Conservation (phyloP, 1,140 invertebrate species). For the Aricia agestis region DNA sequence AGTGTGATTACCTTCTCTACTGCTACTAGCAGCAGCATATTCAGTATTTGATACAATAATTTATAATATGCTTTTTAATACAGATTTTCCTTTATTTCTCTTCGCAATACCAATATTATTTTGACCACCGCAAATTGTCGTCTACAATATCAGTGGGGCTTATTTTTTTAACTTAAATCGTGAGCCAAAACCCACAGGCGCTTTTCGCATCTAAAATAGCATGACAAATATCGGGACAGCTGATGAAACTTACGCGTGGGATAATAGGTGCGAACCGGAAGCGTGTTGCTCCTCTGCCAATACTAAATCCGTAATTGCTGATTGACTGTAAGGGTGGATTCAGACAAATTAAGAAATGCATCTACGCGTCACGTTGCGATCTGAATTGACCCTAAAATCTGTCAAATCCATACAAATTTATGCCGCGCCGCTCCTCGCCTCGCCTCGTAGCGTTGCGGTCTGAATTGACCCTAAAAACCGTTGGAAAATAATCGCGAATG, state of each 20-base stretch:
- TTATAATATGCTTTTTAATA: not conserved
- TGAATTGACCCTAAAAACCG: too few species aligned
- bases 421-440: too few species aligned
- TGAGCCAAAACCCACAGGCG: slow-evolving; percentile 5
- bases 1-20: too few species aligned
- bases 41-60: too few species aligned
- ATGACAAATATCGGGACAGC: slow-evolving; percentile 4
- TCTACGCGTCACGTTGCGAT: too few species aligned
- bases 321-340: too few species aligned
- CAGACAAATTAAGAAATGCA: too few species aligned
- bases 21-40: too few species aligned
- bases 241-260: not conserved
- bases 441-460: too few species aligned
- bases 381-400: too few species aligned
- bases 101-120: not conserved
- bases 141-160: not conserved
- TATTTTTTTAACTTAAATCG: slow-evolving; percentile 4
- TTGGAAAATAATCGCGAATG: too few species aligned
- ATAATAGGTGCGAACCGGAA: not conserved
- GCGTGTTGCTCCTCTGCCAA: not conserved
- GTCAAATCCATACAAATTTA: too few species aligned
- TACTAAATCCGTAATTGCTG: not conserved
- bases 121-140: not conserved
- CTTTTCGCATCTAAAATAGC: slow-evolving; percentile 8
- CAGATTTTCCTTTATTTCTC: not conserved